Evolutionary conservation across 2,113 vertebrate genomes (phyloP), one percentile per base, ranked within the genome.

Genomic region (Hucho hucho): DNA sequence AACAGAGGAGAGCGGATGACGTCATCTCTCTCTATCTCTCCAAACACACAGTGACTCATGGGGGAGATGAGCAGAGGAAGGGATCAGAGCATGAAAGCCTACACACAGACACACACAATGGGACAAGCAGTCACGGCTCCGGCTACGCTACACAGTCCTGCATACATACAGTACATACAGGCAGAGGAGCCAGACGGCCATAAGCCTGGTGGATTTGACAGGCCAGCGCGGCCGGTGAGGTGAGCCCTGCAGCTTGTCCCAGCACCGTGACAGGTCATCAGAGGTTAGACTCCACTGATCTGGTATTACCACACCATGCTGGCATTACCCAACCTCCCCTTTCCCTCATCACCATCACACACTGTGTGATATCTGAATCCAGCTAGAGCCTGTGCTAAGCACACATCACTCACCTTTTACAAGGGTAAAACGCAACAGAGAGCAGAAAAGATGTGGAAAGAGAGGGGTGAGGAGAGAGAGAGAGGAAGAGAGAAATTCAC

Each of bases 401-500:
- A 16, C 65, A 43, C 9, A 11, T 43, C 9, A 12, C 37, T 43
- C 37, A 43, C 9, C 37, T 43, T 43, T 43, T 43, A 43, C 37
- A 43, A 43, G 37, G 37, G 37, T 9, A 43, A 43, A 43, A 43
- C 37, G 37, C 37, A 43, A 43, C 37, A 11, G 37, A 43, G 9
- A 43, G 37, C 37, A 12, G 37, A 2, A 43, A 43, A 12, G 37
- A 43, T 43, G 37, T 11, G 37, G 46, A 53, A 73, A 66, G 73
- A 81, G 25, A 67, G 43, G n/a, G n/a, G n/a, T n/a, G n/a, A n/a
- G n/a, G n/a, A 68, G 1, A 56, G 63, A 72, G 28, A 67, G 53
- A 26, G 46, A 66, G 26, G 9, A 75, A 79, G 76, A 70, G 32
- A 78, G 49, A 73, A 72, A 82, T 24, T 64, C 14, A 26, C 79